Evolutionary conservation across 1,140 invertebrate species (phyloP).

Genomic region (Drosophila parabipectinata): DNA sequence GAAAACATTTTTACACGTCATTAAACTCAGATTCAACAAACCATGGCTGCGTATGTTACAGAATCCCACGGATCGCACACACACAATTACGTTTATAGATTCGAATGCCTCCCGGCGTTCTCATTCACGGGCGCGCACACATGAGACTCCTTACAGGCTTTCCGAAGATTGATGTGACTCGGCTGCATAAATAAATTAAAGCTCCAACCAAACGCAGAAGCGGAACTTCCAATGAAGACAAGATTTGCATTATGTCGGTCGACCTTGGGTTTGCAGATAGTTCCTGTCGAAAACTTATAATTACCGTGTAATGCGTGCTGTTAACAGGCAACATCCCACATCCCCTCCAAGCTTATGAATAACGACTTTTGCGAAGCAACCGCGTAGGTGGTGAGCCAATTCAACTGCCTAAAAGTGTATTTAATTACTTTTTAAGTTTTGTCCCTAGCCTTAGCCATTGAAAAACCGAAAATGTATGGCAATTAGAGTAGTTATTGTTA

Average conservation of each 20-base stretch:
- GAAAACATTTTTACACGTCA: conserved; percentile 83
- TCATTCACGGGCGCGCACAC: conserved; percentile 19
- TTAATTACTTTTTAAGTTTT: no score
- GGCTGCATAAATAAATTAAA: conserved; percentile 76
- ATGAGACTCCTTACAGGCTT: conserved; percentile 48
- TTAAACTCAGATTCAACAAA: conserved; percentile 82
- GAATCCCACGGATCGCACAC: conserved; percentile 44
- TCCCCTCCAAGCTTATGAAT: conserved; percentile 47
- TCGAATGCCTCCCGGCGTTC: conserved; percentile 26
- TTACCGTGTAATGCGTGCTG: conserved; percentile 71
- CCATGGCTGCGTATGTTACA: conserved; percentile 75
- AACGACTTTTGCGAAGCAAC: conserved; percentile 59
- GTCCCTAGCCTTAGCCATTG: no score
- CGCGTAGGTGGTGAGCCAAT: not conserved
- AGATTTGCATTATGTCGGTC: not conserved
- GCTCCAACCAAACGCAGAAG: conserved; percentile 21
- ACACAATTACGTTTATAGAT: conserved; percentile 24
- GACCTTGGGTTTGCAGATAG: conserved; percentile 28
- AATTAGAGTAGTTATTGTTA: no score
- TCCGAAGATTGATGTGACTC: conserved; percentile 72
- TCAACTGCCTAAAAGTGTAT: conserved; percentile 49
- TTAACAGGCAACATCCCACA: conserved; percentile 34
- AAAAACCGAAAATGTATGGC: no score
- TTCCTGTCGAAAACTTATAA: conserved; percentile 67
- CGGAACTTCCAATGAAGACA: conserved; percentile 13